These are phyloP conservation scores for Scelioninae gen. 1 DNA, from an alignment of 2,888 invertebrate genomes.

Conservation along the genomic window DNA sequence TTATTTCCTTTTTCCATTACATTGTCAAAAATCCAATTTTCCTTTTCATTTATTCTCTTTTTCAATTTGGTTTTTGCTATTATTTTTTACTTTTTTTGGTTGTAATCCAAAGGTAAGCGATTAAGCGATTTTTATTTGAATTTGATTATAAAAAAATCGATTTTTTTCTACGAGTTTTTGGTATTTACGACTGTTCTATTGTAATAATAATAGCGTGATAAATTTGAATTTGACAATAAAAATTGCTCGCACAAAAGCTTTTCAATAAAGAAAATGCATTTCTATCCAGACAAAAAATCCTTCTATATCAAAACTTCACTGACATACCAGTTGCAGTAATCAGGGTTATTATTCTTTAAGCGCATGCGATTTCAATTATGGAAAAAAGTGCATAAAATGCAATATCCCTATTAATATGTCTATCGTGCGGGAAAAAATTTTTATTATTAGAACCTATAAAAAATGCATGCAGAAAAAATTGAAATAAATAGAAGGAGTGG, in stretches of 20 bases:
- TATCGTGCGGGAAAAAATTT: background rate
- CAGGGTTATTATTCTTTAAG: background rate
- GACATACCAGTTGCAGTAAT: background rate
- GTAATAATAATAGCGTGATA: background rate
- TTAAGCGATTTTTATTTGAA: background rate
- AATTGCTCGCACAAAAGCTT: background rate
- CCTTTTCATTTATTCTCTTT: background rate
- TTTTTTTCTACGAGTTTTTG: background rate
- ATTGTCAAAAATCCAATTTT: background rate
- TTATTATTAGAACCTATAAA: background rate
- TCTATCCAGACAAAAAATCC: background rate
- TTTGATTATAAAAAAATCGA: background rate
- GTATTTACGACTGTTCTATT: background rate
- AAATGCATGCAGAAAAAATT: background rate
- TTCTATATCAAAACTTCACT: background rate
- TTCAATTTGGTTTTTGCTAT: too few relatives aligned
- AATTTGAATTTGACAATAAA: background rate
- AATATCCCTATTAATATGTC: background rate
- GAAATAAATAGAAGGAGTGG: background rate
- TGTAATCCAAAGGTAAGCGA: background rate
- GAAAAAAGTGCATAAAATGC: background rate
- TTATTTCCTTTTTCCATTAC: constrained; percentile 43
- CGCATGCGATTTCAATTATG: background rate
- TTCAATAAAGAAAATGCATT: background rate
- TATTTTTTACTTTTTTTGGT: too few relatives aligned